Base-by-base conservation (phyloP, 2,113 vertebrate species). In the Platanista minor region DNA sequence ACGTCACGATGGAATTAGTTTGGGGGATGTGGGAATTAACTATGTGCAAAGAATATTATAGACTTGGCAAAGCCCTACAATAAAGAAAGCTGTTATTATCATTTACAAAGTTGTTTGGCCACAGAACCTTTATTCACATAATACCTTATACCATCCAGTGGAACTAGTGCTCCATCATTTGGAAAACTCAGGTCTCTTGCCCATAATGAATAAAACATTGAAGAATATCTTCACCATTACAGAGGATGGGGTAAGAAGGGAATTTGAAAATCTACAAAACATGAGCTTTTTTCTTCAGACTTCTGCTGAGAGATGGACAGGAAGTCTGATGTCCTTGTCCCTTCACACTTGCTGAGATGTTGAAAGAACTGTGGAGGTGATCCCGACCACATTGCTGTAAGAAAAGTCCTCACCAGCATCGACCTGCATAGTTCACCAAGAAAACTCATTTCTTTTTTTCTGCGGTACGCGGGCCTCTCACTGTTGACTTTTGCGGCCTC, bases 101-200 rank as follows among this genome's bases (percentile, higher is more conserved):
- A 85, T 64, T 86, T 66, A 64, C 5, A 77, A 93, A 87, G 59
- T 27, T 81, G 4, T 75, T 90, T 90, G 67, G 64, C 17, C 33
- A 39, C 41, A 80, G 27, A 95, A 78, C 3, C 11, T 71, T 61
- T 75, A 80, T 75, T 54, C 66, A 17, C 18, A 4, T 81, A 54
- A 54, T n/a, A 87, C 41, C 54, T 94, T 87, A 43, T 20, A 57
- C n/a, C 57, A 18, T 74, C 31, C 9, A 41, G 43, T 59, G n/a
- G 29, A 90, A 74, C 49, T 27, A 64, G 66, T 39, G 29, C 36
- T 69, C 33, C 6, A 9, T 1, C 25, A 54, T 69, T 96, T 81
- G 78, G 72, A 94, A 91, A 77, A 64, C 75, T 61, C 59, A n/a
- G 43, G 67, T 93, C 49, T 83, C 86, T 95, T 81, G 77, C 46